Evolutionary conservation across 2,113 vertebrate species (phyloP).

Genomic region (Ursus arctos): DNA sequence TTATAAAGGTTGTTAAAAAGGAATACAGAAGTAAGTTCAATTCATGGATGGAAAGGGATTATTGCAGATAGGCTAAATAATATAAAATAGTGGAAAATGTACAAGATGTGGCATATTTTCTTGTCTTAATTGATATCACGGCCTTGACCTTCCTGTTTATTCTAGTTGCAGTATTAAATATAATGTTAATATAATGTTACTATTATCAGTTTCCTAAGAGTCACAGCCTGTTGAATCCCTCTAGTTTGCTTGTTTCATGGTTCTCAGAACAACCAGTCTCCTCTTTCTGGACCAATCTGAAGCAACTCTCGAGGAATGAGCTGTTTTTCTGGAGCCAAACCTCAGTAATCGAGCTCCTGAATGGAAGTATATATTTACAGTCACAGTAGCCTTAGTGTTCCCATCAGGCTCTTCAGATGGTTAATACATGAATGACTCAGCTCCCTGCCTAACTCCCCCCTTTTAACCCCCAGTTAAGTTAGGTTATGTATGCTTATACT

Average conservation of each 20-base stretch:
- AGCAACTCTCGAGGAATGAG: constrained; percentile 15
- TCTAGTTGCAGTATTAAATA: background rate
- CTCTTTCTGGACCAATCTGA: constrained; percentile 11
- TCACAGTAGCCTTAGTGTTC: background rate
- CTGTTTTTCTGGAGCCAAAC: constrained; percentile 34
- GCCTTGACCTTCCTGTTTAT: background rate
- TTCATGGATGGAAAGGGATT: background rate
- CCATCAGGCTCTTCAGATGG: constrained; percentile 4
- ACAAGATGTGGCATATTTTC: background rate
- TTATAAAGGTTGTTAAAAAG: background rate
- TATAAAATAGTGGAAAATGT: background rate
- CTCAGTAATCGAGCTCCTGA: background rate
- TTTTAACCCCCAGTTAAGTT: background rate
- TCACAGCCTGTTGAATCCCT: constrained; percentile 39
- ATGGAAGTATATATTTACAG: background rate
- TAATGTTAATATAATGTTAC: background rate
- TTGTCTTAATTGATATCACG: background rate
- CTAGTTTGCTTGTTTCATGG: constrained; percentile 48
- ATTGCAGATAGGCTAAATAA: background rate
- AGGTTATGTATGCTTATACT: background rate
- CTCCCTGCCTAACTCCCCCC: fast-evolving
- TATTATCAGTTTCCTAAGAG: background rate
- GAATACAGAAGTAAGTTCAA: background rate
- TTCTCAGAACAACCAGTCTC: constrained; percentile 46
- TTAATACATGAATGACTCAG: background rate